Percentiles rank a stretch among this genome's conserved stretches.
These are phyloP conservation scores for Bathynomus jamesi DNA, from an alignment of 1,140 invertebrate species.

Conservation along the genomic window DNA sequence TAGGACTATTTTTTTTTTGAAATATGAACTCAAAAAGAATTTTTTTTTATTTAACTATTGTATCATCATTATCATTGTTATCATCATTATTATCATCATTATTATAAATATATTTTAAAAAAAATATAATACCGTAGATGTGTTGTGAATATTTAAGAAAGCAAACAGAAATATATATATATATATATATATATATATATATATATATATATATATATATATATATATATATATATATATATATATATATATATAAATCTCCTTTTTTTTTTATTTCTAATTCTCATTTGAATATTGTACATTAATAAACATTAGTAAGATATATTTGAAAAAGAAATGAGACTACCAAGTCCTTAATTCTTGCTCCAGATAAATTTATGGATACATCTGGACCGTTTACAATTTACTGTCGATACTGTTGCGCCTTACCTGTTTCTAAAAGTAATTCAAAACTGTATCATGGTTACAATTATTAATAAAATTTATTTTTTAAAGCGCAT, in stretches of 20 bases:
- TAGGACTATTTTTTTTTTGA: too few relatives aligned
- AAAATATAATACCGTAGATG: too few relatives aligned
- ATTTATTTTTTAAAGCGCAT: background rate
- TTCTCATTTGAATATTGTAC: background rate
- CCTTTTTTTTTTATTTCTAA: background rate
- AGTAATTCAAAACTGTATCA: background rate
- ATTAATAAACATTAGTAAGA: background rate
- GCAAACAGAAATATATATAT: too few relatives aligned
- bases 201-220: constrained; percentile 7
- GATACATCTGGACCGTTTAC: background rate
- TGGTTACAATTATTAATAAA: background rate
- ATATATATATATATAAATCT: background rate
- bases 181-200: constrained; percentile 8
- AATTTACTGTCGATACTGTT: background rate
- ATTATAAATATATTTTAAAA: too few relatives aligned
- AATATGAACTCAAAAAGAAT: too few relatives aligned
- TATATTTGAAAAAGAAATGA: background rate
- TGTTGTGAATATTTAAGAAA: too few relatives aligned
- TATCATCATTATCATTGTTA: too few relatives aligned
- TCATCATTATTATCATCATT: too few relatives aligned
- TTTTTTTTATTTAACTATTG: too few relatives aligned
- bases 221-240: background rate
- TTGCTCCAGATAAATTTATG: too few relatives aligned
- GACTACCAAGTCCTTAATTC: background rate
- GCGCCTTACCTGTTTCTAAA: background rate